Conservation (phyloP, 1,140 invertebrate genomes). For the Gryon sp. region DNA sequence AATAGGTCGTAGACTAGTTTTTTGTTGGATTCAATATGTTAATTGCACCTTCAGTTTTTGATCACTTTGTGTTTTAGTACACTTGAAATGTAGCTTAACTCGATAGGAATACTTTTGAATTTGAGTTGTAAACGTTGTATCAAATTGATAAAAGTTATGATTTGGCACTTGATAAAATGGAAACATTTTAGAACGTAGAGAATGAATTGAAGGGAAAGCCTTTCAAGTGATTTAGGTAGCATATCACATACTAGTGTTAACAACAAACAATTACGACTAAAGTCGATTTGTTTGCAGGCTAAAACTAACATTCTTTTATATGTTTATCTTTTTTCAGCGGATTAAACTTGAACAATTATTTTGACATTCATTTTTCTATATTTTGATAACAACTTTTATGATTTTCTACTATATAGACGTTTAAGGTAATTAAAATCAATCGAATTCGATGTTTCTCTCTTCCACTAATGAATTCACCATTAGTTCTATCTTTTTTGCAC, state of each 20-base stretch:
- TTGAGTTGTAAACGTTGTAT: too few species aligned
- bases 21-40: constrained; percentile 25
- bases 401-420: constrained; percentile 27
- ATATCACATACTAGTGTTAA: constrained; percentile 9
- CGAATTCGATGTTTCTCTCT: too few species aligned
- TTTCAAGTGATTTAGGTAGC: constrained; percentile 1
- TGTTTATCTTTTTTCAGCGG: constrained; percentile 5
- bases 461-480: too few species aligned
- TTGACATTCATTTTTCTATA: constrained; percentile 38
- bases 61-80: constrained; percentile 3
- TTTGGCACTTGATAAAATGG: too few species aligned
- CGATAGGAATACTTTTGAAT: neutral
- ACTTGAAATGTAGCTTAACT: neutral
- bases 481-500: too few species aligned
- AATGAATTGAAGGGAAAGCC: constrained; percentile 2
- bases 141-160: too few species aligned
- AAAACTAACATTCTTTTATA: too few species aligned
- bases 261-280: constrained; percentile 1
- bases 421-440: too few species aligned
- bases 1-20: constrained; percentile 54
- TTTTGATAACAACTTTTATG: constrained; percentile 36
- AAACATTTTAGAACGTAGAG: too few species aligned
- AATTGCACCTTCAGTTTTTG: constrained; percentile 35
- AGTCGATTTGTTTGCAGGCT: too few species aligned
- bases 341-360: constrained; percentile 45